Evolutionary conservation across 2,797 vertebrate species (phyloP), one percentile per base, ranked within the genome.

Genomic region (Falco naumanni): DNA sequence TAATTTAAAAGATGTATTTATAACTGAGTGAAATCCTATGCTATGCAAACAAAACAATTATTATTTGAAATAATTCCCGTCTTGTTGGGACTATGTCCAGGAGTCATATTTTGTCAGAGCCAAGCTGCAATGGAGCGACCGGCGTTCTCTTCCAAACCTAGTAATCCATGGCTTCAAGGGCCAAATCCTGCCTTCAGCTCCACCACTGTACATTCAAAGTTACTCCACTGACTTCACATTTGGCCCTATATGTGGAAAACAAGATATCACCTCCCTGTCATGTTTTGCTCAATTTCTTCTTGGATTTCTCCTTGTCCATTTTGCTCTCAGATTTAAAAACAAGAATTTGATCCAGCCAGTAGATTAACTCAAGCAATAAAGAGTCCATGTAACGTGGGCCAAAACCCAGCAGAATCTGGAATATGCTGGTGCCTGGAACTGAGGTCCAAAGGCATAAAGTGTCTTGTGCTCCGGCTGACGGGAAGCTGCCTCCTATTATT

Each of bases 151-250:
- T 97, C 95, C 95, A 96, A 81, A 70, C 85, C 87, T 54, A 92
- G 84, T 87, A 96, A 93, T 94, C 69, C 70, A 64, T 1, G 1
- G 74, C 54, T 92, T 66, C 79, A 61, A 57, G 87, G 94, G 88
- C 87, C 93, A 97, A 87, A 87, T 92, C 75, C 63, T 85, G 72
- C 80, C 84, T 89, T 89, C 87, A 43, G 47, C 75, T 83, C 81
- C 63, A 88, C 59, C 63, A 66, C 45, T 69, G 56, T 41, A 65
- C 43, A 19, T 78, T 93, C 78, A 92, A 33, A 84, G 61, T 59
- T 56, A 66, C 72, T 87, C 57, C 75, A 63, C 95, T 96, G 90
- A 97, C 89, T 94, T 96, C 93, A 97, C 92, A 94, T 95, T 94
- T 95, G 96, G 95, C 94, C 87, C 71, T 45, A 16, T 5, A 60